These are phyloP conservation scores for Oreohelix idahoensis DNA, from an alignment of 1,140 invertebrate genomes.

Conservation along the genomic window DNA sequence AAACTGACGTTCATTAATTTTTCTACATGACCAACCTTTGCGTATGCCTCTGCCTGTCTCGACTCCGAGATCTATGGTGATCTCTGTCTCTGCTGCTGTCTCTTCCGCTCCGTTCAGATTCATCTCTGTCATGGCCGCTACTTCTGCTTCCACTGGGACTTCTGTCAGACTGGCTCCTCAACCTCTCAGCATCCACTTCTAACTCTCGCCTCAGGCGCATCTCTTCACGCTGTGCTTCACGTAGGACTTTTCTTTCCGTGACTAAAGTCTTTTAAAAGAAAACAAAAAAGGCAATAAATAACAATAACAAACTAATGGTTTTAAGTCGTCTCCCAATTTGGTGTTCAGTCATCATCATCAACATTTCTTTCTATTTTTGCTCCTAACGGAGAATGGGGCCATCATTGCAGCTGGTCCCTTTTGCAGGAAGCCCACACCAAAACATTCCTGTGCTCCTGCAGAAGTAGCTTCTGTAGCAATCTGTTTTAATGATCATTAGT, in stretches of 20 bases:
- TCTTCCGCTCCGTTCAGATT: conserved; percentile 39
- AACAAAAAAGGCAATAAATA: too few species aligned
- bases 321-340: too few species aligned
- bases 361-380: too few species aligned
- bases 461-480: too few species aligned
- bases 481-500: too few species aligned
- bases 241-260: conserved; percentile 58
- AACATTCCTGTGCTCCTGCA: too few species aligned
- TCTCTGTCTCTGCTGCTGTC: conserved; percentile 39
- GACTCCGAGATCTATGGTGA: conserved; percentile 12
- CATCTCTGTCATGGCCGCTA: conserved; percentile 23
- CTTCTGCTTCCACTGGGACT: conserved; percentile 48
- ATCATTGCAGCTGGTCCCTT: too few species aligned
- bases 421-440: too few species aligned
- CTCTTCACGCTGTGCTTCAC: conserved; percentile 69
- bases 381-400: too few species aligned
- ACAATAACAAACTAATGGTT: too few species aligned
- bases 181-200: conserved; percentile 48
- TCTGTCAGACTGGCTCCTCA: conserved; percentile 47
- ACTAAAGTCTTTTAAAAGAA: background rate
- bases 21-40: conserved; percentile 29
- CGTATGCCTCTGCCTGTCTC: conserved; percentile 29
- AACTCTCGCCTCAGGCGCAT: conserved; percentile 59
- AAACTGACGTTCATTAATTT: too few species aligned
- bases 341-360: too few species aligned